These are phyloP conservation scores for Solenodon paradoxus DNA, from an alignment of 2,113 vertebrate genomes.

Conservation along the genomic window DNA sequence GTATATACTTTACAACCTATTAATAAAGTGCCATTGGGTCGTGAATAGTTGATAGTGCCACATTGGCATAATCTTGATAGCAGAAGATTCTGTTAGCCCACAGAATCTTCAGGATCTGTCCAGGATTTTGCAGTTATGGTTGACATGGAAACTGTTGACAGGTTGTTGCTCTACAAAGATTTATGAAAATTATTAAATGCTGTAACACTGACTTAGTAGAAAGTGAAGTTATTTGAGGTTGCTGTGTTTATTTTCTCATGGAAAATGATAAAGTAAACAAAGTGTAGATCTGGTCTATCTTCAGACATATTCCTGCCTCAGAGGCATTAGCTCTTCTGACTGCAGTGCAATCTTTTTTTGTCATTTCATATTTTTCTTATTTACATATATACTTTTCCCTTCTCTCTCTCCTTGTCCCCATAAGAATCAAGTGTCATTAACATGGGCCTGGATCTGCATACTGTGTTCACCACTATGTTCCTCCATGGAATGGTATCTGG, in stretches of 20 bases:
- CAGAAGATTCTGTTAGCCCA: background rate
- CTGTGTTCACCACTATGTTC: background rate
- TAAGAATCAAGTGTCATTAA: background rate
- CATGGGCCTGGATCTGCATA: background rate
- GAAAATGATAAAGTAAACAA: background rate
- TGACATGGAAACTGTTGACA: background rate
- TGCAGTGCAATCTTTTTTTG: background rate
- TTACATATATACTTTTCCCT: background rate
- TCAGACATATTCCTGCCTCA: background rate
- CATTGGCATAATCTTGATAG: background rate
- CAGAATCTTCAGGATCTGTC: background rate
- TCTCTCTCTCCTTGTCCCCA: background rate
- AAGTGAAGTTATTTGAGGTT: background rate
- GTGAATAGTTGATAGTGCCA: background rate
- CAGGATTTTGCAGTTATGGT: background rate
- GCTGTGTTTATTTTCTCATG: background rate
- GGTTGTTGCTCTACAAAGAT: constrained; percentile 13
- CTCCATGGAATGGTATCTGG: background rate
- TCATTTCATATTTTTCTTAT: background rate
- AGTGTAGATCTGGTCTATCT: background rate
- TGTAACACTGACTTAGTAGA: background rate
- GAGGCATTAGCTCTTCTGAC: background rate
- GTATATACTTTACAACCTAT: background rate
- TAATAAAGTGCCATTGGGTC: background rate
- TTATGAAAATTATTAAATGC: background rate